Percentiles rank a stretch among this genome's conserved stretches.
Evolutionary conservation across 2,113 vertebrate genomes (phyloP).

Genomic region (Dipodomys stephensi): DNA sequence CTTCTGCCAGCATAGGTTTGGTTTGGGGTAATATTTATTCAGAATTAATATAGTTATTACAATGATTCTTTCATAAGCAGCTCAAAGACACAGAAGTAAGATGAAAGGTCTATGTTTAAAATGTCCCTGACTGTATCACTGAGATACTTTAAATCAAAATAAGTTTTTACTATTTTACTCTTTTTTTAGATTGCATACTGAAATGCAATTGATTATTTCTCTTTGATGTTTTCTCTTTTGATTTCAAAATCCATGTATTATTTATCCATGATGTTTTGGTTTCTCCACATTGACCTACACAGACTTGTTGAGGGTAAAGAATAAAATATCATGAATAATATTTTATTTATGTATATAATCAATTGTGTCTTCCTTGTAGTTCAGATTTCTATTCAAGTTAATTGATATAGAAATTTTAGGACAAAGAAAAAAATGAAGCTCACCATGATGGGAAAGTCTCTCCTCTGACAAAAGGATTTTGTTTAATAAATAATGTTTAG

Average conservation of each 20-base stretch:
- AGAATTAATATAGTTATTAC: neutral
- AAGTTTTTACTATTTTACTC: conserved; percentile 22
- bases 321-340: conserved; percentile 29
- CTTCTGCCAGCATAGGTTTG: rapidly evolving
- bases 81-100: conserved; percentile 12
- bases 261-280: conserved; percentile 4
- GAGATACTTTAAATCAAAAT: conserved; percentile 56
- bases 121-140: neutral
- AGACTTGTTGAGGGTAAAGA: conserved; percentile 30
- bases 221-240: conserved; percentile 57
- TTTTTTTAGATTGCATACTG: conserved; percentile 36
- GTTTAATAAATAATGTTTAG: conserved; percentile 13
- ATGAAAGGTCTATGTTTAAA: neutral
- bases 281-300: neutral
- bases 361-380: neutral
- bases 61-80: neutral
- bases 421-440: neutral
- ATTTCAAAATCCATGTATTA: conserved; percentile 22
- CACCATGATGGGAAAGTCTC: neutral
- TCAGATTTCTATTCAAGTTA: neutral
- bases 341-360: conserved; percentile 16
- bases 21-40: neutral
- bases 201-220: conserved; percentile 57
- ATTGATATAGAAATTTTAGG: neutral
- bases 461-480: neutral